A percentile compares a stretch with the other conserved stretches of the same genome.
phyloP scores from a whole-genome alignment of 2,888 invertebrate genomes.

The Punctoribates punctum region DNA sequence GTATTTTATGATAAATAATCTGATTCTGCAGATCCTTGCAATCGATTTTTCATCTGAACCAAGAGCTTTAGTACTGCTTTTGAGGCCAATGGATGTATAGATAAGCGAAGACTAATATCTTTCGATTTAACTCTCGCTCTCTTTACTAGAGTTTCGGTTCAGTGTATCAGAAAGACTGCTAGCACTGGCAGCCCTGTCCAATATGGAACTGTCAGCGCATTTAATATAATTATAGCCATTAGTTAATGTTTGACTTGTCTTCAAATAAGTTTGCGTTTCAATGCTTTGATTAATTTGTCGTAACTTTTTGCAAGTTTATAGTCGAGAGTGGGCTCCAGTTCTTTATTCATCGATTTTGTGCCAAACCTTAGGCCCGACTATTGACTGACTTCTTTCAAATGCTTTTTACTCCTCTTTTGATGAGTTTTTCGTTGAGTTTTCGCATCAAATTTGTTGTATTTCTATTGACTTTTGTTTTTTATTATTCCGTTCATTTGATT shows the following conservation, averaged over 20 bases:
- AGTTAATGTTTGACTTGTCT: slow-evolving; percentile 10
- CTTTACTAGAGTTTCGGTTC: not conserved
- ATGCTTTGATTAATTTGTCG: not conserved
- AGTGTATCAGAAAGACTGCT: not conserved
- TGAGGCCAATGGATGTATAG: not conserved
- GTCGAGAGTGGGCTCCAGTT: not conserved
- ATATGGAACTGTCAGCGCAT: not conserved
- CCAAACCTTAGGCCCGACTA: too few species aligned
- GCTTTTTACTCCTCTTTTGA: not conserved
- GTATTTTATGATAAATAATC: slow-evolving; percentile 1
- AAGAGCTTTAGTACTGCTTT: too few species aligned
- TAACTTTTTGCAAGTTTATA: not conserved
- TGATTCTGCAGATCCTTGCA: not conserved
- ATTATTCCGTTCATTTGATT: too few species aligned
- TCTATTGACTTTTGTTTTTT: not conserved
- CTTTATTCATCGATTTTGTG: too few species aligned
- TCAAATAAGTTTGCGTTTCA: not conserved
- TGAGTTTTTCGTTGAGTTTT: not conserved
- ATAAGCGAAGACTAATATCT: not conserved
- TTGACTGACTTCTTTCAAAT: too few species aligned
- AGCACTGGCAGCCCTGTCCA: not conserved
- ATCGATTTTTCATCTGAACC: slow-evolving; percentile 9
- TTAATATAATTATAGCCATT: slow-evolving; percentile 32
- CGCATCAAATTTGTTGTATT: not conserved
- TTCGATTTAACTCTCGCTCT: not conserved